phyloP scores from a whole-genome alignment of 2,888 invertebrate species.

The Watsonalla cultraria region DNA sequence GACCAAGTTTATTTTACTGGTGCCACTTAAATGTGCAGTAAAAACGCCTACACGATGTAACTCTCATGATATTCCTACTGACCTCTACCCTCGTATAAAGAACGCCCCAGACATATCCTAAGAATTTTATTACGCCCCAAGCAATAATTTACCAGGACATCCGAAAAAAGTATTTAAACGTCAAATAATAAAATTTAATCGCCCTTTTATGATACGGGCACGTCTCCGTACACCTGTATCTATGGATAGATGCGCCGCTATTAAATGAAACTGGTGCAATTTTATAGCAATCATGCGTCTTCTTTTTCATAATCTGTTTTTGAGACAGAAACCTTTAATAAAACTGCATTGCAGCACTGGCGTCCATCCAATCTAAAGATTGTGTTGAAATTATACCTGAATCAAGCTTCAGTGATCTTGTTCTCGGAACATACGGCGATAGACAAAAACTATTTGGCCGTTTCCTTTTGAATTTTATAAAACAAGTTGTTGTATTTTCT shows the following conservation, averaged over 20 bases:
- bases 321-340: constrained; percentile 8
- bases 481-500: constrained; percentile 20
- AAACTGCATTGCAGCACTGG: constrained; percentile 65
- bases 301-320: neutral
- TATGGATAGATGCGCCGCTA: neutral
- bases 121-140: constrained; percentile 18
- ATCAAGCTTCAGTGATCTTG: constrained; percentile 38
- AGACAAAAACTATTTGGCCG: constrained; percentile 15
- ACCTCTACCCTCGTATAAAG: constrained; percentile 65
- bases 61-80: constrained; percentile 59
- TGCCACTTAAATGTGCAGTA: constrained; percentile 65
- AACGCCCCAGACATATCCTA: constrained; percentile 28
- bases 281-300: neutral
- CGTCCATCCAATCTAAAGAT: constrained; percentile 63
- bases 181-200: neutral
- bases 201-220: neutral
- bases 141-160: neutral
- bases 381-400: constrained; percentile 60
- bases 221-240: neutral
- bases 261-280: neutral
- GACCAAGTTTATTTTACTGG: constrained; percentile 66
- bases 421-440: constrained; percentile 15
- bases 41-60: constrained; percentile 68
- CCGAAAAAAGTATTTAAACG: neutral
- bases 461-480: constrained; percentile 10